Conservation (phyloP, 2,113 vertebrate genomes). For the Numenius arquata region DNA sequence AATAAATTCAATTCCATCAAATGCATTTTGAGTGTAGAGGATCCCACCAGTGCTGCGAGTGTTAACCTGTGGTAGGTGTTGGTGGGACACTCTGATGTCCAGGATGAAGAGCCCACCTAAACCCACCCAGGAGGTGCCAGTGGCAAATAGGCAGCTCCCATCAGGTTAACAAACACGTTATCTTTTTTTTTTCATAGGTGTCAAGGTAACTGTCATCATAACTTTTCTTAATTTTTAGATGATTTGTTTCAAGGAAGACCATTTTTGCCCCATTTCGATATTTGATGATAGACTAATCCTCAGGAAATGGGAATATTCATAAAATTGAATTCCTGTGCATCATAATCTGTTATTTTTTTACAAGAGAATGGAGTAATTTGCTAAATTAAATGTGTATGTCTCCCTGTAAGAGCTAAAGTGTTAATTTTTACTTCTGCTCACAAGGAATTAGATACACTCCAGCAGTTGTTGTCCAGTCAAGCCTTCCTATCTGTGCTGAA, state of each 20-base stretch:
- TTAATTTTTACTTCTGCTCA: background rate
- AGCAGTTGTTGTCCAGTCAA: background rate
- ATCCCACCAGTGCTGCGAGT: background rate
- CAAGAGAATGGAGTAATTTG: background rate
- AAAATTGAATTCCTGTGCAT: background rate
- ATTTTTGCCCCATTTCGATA: background rate
- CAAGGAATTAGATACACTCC: background rate
- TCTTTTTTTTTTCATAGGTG: background rate
- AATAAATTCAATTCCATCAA: background rate
- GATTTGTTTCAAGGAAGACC: background rate
- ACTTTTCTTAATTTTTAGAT: background rate
- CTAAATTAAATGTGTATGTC: background rate
- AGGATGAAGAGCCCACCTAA: background rate
- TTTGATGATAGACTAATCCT: background rate
- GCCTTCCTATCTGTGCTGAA: background rate
- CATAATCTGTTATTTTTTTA: background rate
- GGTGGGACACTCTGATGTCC: rapidly evolving
- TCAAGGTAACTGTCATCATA: background rate
- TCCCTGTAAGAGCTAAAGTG: background rate
- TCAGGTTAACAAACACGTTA: background rate
- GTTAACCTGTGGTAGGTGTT: rapidly evolving
- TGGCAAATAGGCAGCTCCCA: background rate
- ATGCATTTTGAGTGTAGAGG: background rate
- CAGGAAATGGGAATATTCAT: background rate
- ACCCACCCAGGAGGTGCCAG: background rate